Base-by-base conservation (phyloP, 64 coral and sea anemone genomes). In the Pocillopora damicornis region DNA sequence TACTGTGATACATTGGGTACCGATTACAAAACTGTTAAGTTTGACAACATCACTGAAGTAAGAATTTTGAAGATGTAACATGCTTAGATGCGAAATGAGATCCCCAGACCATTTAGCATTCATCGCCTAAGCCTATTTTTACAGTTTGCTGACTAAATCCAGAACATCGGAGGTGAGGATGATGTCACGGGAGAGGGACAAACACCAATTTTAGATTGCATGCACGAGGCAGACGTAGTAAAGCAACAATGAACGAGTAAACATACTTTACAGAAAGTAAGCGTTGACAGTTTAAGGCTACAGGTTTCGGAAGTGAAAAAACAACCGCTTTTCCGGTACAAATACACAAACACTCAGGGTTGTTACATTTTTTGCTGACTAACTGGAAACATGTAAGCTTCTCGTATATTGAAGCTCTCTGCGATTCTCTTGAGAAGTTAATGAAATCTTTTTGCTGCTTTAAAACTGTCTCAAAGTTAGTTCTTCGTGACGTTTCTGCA, bases 201-300 rank as follows among this genome's bases (percentile, higher is more conserved):
- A 85, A 85, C 81, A 72, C 36, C 42, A n/a, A 58, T 14, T 72
- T 73, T 20, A 71, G 42, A 7, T 85, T 57, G 81, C 63, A 57
- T 85, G 15, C 80, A 83, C 37, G 30, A 83, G 61, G 34, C 45
- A 67, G 11, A 34, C 62, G 35, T 83, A 35, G 1, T 36, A 62
- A 36, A 71, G 18, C 8, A 85, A 20, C 14, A 83, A 68, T 11
- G 22, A 25, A 83, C n/a, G 71, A 85, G 81, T 58, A 85, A 85
- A 85, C 81, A 85, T 37, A 72, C 81, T 83, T 83, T 83, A 37
- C 30, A 13, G 25, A 57, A 58, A 85, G 71, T 72, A 85, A 85
- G 37, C 37, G 64, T 85, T 85, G 81, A 85, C 81, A 85, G 64
- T 58, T 34, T 16, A 6, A 58, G 72, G 35, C 81, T 25, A 63